Evolutionary conservation across 2,113 vertebrate genomes (phyloP), one percentile per base, ranked within the genome.

Genomic region (Riparia riparia): DNA sequence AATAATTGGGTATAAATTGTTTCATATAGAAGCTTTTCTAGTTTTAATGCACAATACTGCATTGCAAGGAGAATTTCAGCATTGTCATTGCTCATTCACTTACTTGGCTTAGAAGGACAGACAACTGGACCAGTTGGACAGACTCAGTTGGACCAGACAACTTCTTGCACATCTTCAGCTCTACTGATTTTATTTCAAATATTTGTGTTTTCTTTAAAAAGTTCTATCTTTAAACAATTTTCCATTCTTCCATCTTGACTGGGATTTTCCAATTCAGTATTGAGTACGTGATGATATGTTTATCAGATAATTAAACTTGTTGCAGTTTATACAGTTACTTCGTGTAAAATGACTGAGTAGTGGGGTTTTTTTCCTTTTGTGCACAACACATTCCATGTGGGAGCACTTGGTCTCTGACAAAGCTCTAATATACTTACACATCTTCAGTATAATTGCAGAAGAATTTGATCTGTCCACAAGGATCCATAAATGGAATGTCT

Each of bases 391-490:
- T 3, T 82, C 10, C 10, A 3, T 34, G 14, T 82, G 58, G 25
- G 17, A 88, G 16, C 22, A 20, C 12, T 44, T 85, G 51, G 9
- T 90, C 37, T 61, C 15, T 83, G 54, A 31, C 24, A 76, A 66
- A 69, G 54, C 22, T 61, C 6, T 77, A 29, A 53, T 64, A 68
- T 15, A n/a, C 37, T 64, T 64, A 14, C 0, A 0, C 2, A 0
- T 89, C 41, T 91, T 86, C 42, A 56, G 13, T 68, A 3, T 60
- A 71, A 51, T 28, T 73, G 49, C 39, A 68, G 45, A 51, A 71
- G 24, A 78, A 50, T 84, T 90, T 68, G 16, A 28, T 86, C 29
- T 73, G 20, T 64, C 21, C 28, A 39, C 24, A 82, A 12, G 78
- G 50, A 61, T 80, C 58, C 32, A n/a, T 80, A 31, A 84, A 77